Conservation (phyloP, 2,888 invertebrate species). For the Volucella inflata region DNA sequence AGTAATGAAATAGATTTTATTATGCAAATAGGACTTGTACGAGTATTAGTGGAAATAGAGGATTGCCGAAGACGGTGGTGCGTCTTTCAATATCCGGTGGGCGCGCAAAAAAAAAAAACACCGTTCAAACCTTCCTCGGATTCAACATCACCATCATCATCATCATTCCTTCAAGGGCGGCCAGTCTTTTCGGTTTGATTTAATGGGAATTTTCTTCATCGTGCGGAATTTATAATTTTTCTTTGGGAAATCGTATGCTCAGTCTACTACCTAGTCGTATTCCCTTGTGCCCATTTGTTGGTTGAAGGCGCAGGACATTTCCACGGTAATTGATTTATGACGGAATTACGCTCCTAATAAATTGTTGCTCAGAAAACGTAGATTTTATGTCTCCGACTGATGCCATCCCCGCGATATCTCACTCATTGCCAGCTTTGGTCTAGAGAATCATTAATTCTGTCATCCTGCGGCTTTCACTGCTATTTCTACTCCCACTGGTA, state of each 20-base stretch:
- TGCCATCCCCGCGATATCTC: background rate
- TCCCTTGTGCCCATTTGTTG: no score
- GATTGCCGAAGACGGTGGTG: slow-evolving; percentile 1
- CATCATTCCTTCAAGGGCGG: background rate
- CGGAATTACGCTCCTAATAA: slow-evolving; percentile 60
- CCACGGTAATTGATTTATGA: slow-evolving; percentile 68
- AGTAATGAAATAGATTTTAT: slow-evolving; percentile 59
- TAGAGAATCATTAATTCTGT: slow-evolving; percentile 25
- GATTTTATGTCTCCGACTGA: slow-evolving; percentile 7
- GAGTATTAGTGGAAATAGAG: slow-evolving; percentile 37
- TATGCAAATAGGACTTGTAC: slow-evolving; percentile 61
- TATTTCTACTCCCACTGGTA: no score
- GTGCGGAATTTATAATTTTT: slow-evolving; percentile 56
- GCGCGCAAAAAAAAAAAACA: background rate
- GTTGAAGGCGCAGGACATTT: slow-evolving; percentile 34
- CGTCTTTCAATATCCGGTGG: slow-evolving; percentile 19
- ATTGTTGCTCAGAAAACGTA: slow-evolving; percentile 42
- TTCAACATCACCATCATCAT: no score
- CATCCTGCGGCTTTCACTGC: background rate
- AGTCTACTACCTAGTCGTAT: background rate
- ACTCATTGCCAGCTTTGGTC: background rate
- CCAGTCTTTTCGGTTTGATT: background rate
- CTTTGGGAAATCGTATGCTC: slow-evolving; percentile 15
- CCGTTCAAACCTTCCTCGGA: no score
- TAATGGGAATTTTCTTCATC: slow-evolving; percentile 52